Conservation (phyloP, 2,888 invertebrate genomes). For the Imbricaverruca yamaguchii region DNA sequence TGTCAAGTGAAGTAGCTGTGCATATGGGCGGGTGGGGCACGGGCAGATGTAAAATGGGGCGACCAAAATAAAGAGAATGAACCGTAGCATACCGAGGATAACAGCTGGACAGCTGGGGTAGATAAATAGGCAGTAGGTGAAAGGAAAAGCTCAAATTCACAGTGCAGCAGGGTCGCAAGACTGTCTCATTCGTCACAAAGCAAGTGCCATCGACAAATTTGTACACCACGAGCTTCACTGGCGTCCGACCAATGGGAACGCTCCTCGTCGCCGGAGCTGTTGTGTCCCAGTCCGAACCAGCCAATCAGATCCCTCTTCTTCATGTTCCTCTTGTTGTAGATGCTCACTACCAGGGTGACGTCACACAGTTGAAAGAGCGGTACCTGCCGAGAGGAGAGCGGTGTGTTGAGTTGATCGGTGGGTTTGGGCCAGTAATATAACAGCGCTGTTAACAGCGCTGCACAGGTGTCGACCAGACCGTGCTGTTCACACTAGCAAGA, state of each 20-base stretch:
- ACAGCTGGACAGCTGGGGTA: background rate
- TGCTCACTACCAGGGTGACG: constrained; percentile 87
- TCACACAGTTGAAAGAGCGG: constrained; percentile 90
- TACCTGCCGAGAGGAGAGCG: constrained; percentile 53
- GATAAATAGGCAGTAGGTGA: too few species aligned
- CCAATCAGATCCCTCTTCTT: constrained; percentile 95
- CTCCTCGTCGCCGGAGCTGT: constrained; percentile 70
- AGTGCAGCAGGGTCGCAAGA: too few species aligned
- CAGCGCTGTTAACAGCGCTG: too few species aligned
- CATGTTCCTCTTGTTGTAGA: constrained; percentile 83
- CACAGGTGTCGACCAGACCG: too few species aligned
- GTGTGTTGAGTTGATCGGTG: too few species aligned
- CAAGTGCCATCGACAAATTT: constrained; percentile 32
- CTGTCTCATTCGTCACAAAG: constrained; percentile 26
- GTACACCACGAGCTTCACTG: constrained; percentile 50
- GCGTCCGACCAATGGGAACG: constrained; percentile 72
- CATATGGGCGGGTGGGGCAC: background rate
- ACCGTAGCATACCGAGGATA: background rate
- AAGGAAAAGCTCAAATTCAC: too few species aligned
- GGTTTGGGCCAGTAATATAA: too few species aligned
- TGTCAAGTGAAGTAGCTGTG: background rate
- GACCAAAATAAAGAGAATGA: background rate
- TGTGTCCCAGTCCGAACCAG: constrained; percentile 89
- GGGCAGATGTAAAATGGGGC: background rate
- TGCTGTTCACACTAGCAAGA: too few species aligned